Evolutionary conservation across 2,888 invertebrate genomes (phyloP).

Genomic region (Drosophila formosana): DNA sequence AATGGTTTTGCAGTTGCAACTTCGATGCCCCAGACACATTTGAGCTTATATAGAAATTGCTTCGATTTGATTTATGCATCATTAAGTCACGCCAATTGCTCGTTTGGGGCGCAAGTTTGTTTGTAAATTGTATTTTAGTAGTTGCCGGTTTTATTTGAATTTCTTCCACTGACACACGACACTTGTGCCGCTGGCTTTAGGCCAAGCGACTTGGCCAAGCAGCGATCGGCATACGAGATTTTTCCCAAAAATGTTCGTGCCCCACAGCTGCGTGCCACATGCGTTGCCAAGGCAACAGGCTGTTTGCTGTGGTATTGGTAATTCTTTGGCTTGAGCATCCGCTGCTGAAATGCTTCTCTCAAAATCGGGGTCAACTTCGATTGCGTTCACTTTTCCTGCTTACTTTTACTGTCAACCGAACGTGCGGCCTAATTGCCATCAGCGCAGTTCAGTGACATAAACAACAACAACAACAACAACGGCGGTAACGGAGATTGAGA

Average conservation of each 20-base stretch:
- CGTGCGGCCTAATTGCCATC: slow-evolving; percentile 59
- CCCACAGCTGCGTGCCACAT: slow-evolving; percentile 37
- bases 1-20: slow-evolving; percentile 24
- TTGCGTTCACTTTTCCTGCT: slow-evolving; percentile 75
- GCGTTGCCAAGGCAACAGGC: slow-evolving; percentile 32
- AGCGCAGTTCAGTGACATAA: slow-evolving; percentile 72
- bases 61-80: slow-evolving; percentile 74
- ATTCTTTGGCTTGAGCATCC: slow-evolving; percentile 9
- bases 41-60: slow-evolving; percentile 4
- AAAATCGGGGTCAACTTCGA: slow-evolving; percentile 65
- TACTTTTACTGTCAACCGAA: slow-evolving; percentile 80
- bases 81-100: slow-evolving; percentile 81
- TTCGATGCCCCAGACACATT: neutral
- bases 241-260: slow-evolving; percentile 34
- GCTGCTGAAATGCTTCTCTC: slow-evolving; percentile 9
- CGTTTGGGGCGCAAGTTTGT: slow-evolving; percentile 58
- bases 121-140: slow-evolving; percentile 26
- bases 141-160: slow-evolving; percentile 40
- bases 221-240: slow-evolving; percentile 54
- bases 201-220: slow-evolving; percentile 68
- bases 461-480: slow-evolving; percentile 8
- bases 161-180: slow-evolving; percentile 62
- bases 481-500: slow-evolving; percentile 1
- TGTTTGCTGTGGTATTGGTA: neutral
- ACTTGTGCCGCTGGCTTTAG: slow-evolving; percentile 73